Evolutionary conservation across 2,797 vertebrate genomes (phyloP).

Genomic region (Melanotaenia maccullochi): DNA sequence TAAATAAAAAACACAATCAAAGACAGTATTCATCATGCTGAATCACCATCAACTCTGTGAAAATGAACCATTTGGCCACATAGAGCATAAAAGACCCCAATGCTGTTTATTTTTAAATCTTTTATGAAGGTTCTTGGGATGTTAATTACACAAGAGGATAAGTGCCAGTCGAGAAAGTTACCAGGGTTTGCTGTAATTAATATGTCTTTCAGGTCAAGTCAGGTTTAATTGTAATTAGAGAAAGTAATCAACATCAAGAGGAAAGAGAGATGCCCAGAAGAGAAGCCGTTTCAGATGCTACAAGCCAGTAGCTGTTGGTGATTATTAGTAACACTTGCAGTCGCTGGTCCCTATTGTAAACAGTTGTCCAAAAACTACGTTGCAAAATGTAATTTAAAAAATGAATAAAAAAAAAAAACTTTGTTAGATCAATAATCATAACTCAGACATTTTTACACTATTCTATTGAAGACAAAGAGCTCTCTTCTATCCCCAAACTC

Average conservation of each 20-base stretch:
- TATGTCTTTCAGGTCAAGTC: constrained; percentile 13
- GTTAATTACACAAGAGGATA: constrained; percentile 21
- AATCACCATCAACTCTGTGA: constrained; percentile 50
- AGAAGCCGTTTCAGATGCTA: background rate
- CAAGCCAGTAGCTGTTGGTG: background rate
- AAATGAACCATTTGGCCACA: constrained; percentile 40
- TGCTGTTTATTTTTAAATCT: constrained; percentile 23
- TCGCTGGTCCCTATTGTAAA: too few relatives aligned
- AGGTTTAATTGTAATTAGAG: constrained; percentile 35
- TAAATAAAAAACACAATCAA: background rate
- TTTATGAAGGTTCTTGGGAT: constrained; percentile 1
- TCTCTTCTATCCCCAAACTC: constrained; percentile 6
- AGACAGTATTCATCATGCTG: constrained; percentile 44
- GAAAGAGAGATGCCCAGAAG: background rate
- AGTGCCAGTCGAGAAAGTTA: constrained; percentile 4
- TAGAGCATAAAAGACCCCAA: constrained; percentile 5
- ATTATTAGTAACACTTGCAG: background rate
- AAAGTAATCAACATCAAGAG: constrained; percentile 24
- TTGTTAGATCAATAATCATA: too few relatives aligned
- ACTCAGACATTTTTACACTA: too few relatives aligned
- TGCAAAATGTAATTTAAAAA: too few relatives aligned
- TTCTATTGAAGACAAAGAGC: background rate
- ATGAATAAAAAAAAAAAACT: too few relatives aligned
- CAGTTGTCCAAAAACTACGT: too few relatives aligned
- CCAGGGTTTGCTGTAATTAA: constrained; percentile 13